A percentile compares a stretch with the other conserved stretches of the same genome.
Evolutionary conservation across 2,113 vertebrate genomes (phyloP).

Genomic region (Nyctereutes procyonoides): DNA sequence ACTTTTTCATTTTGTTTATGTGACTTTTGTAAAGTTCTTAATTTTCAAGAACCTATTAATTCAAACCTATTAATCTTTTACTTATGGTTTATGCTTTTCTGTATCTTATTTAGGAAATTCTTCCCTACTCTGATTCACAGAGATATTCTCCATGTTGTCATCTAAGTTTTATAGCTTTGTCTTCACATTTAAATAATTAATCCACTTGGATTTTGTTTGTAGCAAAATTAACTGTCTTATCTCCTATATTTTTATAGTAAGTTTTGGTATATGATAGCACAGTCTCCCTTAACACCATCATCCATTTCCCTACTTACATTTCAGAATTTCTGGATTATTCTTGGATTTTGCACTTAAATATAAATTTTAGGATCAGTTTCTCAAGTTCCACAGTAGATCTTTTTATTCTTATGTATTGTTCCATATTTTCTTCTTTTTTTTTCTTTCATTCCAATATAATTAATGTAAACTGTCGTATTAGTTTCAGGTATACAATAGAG

Average conservation of each 20-base stretch:
- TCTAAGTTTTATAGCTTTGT: background rate
- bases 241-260: conserved; percentile 9
- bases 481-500: background rate
- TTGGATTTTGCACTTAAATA: background rate
- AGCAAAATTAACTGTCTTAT: background rate
- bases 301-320: background rate
- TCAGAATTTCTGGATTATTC: background rate
- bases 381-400: background rate
- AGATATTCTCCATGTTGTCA: background rate
- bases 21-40: conserved; percentile 25
- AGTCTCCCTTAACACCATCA: background rate
- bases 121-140: conserved; percentile 1
- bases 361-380: background rate
- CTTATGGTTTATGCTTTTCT: background rate
- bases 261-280: background rate
- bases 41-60: background rate
- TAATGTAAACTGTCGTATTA: background rate
- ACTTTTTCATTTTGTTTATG: conserved; percentile 5
- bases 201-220: background rate
- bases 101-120: background rate
- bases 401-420: background rate
- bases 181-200: background rate
- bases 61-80: background rate
- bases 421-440: background rate
- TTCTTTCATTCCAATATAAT: background rate